phyloP scores from a whole-genome alignment of 1,140 invertebrate genomes.

The Danaus melanippus region DNA sequence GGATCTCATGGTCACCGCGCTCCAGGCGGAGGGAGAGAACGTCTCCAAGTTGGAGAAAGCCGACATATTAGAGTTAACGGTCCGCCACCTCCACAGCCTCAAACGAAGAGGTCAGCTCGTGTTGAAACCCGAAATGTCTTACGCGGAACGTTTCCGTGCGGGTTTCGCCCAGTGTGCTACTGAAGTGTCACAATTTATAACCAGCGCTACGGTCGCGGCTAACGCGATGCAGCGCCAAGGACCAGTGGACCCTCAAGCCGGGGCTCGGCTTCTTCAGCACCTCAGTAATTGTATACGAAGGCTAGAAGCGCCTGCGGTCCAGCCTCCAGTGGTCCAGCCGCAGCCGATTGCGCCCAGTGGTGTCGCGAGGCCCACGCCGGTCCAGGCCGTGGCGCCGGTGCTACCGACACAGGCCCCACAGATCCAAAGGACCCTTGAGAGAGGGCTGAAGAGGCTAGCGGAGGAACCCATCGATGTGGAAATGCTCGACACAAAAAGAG shows the following conservation, averaged over 20 bases:
- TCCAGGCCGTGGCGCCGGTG: slow-evolving; percentile 76
- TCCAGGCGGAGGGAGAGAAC: slow-evolving; percentile 89
- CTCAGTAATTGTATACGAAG: slow-evolving; percentile 83
- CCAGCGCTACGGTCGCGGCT: slow-evolving; percentile 79
- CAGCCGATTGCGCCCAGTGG: slow-evolving; percentile 44
- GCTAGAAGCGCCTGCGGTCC: slow-evolving; percentile 29
- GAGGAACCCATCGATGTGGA: slow-evolving; percentile 47
- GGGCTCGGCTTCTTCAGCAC: slow-evolving; percentile 88
- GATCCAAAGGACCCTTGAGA: slow-evolving; percentile 43
- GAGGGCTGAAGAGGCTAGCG: slow-evolving; percentile 49
- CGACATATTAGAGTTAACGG: slow-evolving; percentile 95
- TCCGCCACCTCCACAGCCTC: slow-evolving; percentile 85
- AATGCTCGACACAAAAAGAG: slow-evolving; percentile 44
- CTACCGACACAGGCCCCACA: slow-evolving; percentile 54
- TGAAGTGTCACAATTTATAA: slow-evolving; percentile 85
- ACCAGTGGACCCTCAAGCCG: slow-evolving; percentile 84
- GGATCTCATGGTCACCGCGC: slow-evolving; percentile 89
- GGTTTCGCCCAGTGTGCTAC: slow-evolving; percentile 94
- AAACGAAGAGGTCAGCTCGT: slow-evolving; percentile 79
- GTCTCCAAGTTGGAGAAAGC: slow-evolving; percentile 97
- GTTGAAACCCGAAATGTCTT: slow-evolving; percentile 82
- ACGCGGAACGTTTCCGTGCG: slow-evolving; percentile 81
- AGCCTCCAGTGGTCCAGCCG: slow-evolving; percentile 47
- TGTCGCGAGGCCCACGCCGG: slow-evolving; percentile 51
- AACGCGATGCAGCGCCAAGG: slow-evolving; percentile 77